These are phyloP conservation scores for Pipistrellus pygmaeus DNA, from an alignment of 2,797 vertebrate genomes.

Conservation along the genomic window DNA sequence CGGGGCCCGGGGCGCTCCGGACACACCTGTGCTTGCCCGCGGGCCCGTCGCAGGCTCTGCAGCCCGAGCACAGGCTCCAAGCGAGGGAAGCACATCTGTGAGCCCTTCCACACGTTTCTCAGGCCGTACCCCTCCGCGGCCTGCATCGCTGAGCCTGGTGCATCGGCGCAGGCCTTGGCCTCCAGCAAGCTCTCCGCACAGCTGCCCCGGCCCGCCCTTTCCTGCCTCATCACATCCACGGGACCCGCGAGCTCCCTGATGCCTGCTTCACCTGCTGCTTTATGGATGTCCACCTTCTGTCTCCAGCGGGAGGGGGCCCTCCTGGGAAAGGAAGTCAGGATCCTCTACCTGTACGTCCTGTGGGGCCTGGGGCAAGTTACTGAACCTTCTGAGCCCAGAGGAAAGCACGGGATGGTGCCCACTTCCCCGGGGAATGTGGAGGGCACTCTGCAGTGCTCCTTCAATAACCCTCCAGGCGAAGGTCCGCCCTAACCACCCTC, in stretches of 20 bases:
- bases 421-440: not conserved
- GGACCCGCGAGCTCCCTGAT: not conserved
- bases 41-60: not conserved
- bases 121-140: not conserved
- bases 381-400: not conserved
- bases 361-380: not conserved
- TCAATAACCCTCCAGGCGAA: not conserved
- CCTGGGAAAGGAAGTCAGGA: not conserved
- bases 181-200: not conserved
- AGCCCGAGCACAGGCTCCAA: rapidly evolving
- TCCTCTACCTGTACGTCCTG: not conserved
- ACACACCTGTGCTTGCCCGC: rapidly evolving
- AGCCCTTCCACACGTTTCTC: not conserved
- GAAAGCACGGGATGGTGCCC: rapidly evolving
- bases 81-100: not conserved
- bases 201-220: not conserved
- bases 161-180: not conserved
- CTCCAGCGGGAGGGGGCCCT: not conserved
- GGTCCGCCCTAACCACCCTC: too few species aligned
- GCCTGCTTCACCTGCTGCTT: not conserved
- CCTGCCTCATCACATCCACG: not conserved
- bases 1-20: not conserved
- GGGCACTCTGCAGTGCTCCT: not conserved
- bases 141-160: rapidly evolving
- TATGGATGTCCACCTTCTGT: not conserved